These are phyloP conservation scores for Valencia hispanica DNA, from an alignment of 2,797 vertebrate species.

Conservation along the genomic window DNA sequence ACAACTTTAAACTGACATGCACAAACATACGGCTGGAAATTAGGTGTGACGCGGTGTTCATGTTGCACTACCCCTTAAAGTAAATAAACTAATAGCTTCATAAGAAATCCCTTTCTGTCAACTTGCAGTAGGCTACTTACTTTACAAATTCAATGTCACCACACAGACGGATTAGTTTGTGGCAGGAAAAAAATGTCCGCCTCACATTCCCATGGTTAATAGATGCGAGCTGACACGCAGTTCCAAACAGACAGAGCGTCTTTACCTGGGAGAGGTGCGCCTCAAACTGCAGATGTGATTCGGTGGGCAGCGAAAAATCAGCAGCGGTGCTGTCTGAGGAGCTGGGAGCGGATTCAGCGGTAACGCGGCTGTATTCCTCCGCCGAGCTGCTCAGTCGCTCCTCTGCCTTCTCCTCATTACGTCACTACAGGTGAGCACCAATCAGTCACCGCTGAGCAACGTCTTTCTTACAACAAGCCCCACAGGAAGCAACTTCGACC, in stretches of 20 bases:
- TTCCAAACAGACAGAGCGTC: not conserved
- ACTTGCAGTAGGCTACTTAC: conserved; percentile 16
- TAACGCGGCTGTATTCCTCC: conserved; percentile 22
- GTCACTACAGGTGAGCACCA: conserved; percentile 76
- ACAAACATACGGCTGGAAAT: not conserved
- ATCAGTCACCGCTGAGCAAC: conserved; percentile 10
- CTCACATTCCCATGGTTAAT: conserved; percentile 59
- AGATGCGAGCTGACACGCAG: conserved; percentile 37
- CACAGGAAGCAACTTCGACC: not conserved
- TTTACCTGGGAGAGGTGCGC: conserved; percentile 58
- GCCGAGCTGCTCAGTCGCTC: conserved; percentile 37
- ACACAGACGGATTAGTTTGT: conserved; percentile 53
- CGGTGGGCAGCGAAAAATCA: too few species aligned
- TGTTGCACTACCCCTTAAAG: not conserved
- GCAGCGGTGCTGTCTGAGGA: too few species aligned
- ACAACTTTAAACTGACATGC: not conserved
- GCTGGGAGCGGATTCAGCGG: too few species aligned
- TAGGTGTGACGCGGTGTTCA: not conserved
- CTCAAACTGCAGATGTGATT: not conserved
- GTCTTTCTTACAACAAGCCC: not conserved
- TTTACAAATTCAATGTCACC: conserved; percentile 12
- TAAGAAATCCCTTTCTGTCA: not conserved
- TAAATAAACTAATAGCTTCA: not conserved
- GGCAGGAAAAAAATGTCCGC: conserved; percentile 64
- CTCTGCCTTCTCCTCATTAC: conserved; percentile 25